Base-by-base conservation (phyloP, 1,140 invertebrate species). In the Drosophila suzukii region DNA sequence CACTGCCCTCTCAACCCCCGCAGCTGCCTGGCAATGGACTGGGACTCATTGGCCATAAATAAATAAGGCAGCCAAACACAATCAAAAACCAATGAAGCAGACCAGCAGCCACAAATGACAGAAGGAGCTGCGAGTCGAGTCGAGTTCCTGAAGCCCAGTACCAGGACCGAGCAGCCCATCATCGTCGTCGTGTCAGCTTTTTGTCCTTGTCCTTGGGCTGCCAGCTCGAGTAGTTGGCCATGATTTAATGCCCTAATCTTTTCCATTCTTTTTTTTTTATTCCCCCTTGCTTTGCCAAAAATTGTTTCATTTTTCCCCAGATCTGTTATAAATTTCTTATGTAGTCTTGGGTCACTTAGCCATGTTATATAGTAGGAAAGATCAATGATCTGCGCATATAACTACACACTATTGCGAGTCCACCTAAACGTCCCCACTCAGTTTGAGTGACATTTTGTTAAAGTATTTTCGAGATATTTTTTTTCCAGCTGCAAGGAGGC, bases 21-120 rank as follows among this genome's bases (percentile, higher is more conserved):
- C 39, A 6, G 13, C 20, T 39, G 15, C 11, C 54, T 32, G 27
- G 17, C 15, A 34, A 32, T 20, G 36, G 63, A 47, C 61, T 34
- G 55, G 49, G 36, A 50, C 54, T 60, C 78, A 77, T 67, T 58
- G 78, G 63, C 79, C 81, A 88, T 86, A 86, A 86, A 86, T 86
- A 86, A 86, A 86, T 88, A 86, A 86, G 75, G 66, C 83, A 88
- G 71, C 82, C 82, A 88, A 86, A 86, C 79, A 86, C 83, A 86
- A 86, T 86, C 82, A 86, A 86, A 86, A 86, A 76, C 78, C 82
- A 88, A 86, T 86, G 82, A 88, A 79, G 58, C 83, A 88, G 63
- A 86, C 78, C 83, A 72, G 68, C 78, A 86, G 77, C 83, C 83
- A 61, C 82, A 86, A 86, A 88, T 88, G 83, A 86, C 67, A 88